A percentile compares a stretch with the other conserved stretches of the same genome.
These are phyloP conservation scores for Kryptolebias marmoratus DNA, from an alignment of 2,113 vertebrate genomes.

Conservation along the genomic window DNA sequence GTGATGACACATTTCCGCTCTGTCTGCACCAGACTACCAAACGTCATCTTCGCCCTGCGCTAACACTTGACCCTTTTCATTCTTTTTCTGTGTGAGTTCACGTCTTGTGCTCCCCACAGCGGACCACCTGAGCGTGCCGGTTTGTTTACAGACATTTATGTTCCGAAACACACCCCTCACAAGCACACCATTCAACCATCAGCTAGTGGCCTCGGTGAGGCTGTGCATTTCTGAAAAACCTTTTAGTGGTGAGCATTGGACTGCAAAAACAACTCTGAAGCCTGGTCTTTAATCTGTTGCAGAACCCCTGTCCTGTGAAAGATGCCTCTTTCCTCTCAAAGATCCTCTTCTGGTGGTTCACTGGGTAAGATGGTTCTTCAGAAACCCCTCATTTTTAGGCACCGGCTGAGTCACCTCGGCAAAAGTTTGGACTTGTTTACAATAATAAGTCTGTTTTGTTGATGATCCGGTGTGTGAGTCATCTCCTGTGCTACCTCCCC, in stretches of 20 bases:
- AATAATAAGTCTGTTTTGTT: conserved; percentile 58
- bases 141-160: conserved; percentile 46
- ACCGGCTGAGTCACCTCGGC: conserved; percentile 49
- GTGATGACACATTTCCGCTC: conserved; percentile 69
- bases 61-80: conserved; percentile 72
- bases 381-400: conserved; percentile 48
- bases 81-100: conserved; percentile 52
- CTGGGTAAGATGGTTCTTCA: conserved; percentile 85
- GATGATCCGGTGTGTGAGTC: conserved; percentile 39
- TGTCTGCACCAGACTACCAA: conserved; percentile 62
- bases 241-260: conserved; percentile 40
- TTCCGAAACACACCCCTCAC: conserved; percentile 49
- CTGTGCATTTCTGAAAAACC: conserved; percentile 36
- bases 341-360: conserved; percentile 95
- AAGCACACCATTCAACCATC: conserved; percentile 53
- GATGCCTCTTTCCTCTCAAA: conserved; percentile 90
- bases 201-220: conserved; percentile 7
- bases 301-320: conserved; percentile 92
- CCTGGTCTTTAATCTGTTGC: conserved; percentile 69
- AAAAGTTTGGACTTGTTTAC: conserved; percentile 61
- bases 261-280: conserved; percentile 41
- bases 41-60: conserved; percentile 47
- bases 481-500: conserved; percentile 32
- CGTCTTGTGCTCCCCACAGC: conserved; percentile 42
- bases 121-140: conserved; percentile 48